Evolutionary conservation across 2,113 vertebrate species (phyloP), one percentile per base, ranked within the genome.

Genomic region (Pao palembangensis): DNA sequence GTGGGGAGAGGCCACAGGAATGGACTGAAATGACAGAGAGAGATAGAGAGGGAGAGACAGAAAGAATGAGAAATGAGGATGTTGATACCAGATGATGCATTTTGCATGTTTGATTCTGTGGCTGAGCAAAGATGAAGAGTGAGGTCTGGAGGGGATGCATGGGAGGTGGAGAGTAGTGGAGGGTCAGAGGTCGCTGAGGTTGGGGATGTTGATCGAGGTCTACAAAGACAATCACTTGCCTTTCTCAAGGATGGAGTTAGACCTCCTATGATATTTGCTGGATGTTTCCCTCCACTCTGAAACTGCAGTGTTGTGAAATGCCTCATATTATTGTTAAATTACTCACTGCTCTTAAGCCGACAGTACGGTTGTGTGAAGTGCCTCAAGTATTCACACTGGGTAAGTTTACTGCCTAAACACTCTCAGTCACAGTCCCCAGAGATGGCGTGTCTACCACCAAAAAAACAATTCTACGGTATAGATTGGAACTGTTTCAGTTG

Each of bases 1-100:
- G 85, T 78, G 69, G 83, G 78, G 84, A 82, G 78, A 85, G 78
- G 79, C 83, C 83, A 79, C 80, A 83, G 84, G 81, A 88, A 87
- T 82, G 75, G 73, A 73, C 78, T 69, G 56, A 58, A 58, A 47
- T 31, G 31, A 20, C 8, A 20, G 25, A 23, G 51, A 61, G 17
- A 28, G 23, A 41, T 28, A 55, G 18, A 17, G 19, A 20, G 53
- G 48, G 62, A 41, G 28, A 49, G 28, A 16, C 2, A 6, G 8
- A n/a, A 20, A 34, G 60, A 55, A 57, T 41, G 42, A 21, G 46
- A 38, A 42, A 58, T 53, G 5, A 8, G 25, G 51, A 69, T 28
- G 21, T 41, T 34, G 34, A 21, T 55, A 56, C 48, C 54, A 2
- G 14, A 65, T 46, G 61, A 63, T 58, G 21, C 51, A 58, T 55